Base-by-base conservation (phyloP, 2,113 vertebrate species). In the Solea senegalensis region DNA sequence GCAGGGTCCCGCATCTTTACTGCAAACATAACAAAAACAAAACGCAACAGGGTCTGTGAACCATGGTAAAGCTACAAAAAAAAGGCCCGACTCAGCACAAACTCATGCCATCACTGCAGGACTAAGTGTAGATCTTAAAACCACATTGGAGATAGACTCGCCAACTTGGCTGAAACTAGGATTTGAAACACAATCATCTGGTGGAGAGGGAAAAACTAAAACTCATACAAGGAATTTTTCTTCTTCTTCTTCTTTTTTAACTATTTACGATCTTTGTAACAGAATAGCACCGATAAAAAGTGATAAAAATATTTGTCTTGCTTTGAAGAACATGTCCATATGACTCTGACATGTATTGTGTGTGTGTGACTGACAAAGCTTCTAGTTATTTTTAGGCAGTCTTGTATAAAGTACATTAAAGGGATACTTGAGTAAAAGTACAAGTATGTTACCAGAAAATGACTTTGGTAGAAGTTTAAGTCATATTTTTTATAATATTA, bases 171-270 rank as follows among this genome's bases (percentile, higher is more conserved):
- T 62, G 61, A 4, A 60, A 48, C 39, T 57, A 21, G 1, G 45
- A 74, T 69, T 56, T 78, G 70, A 70, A 85, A 65, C 78, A 9
- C 67, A 64, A 77, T 73, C 73, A 78, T 84, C 70, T 86, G 82
- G 28, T 58, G 60, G 57, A 67, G 48, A 26, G 21, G 21, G 21
- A 21, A 49, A 66, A 56, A 69, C 65, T 62, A 5, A 40, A 39
- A 9, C 72, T 72, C 73, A 0, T 64, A 49, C 74, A 76, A 78
- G 80, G 74, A 45, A 45, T 13, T 45, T 45, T 13, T 45, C 51
- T 55, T 52, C 21, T 9, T 51, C 39, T 50, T n/a, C 52, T 59
- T 63, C 66, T 52, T 21, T 21, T 21, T 34, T 34, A 66, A 80
- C 67, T 56, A 3, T 76, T 81, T 46, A 53, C 41, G 43, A 3